phyloP scores from a whole-genome alignment of 2,113 vertebrate genomes.

The Sceloporus undulatus region DNA sequence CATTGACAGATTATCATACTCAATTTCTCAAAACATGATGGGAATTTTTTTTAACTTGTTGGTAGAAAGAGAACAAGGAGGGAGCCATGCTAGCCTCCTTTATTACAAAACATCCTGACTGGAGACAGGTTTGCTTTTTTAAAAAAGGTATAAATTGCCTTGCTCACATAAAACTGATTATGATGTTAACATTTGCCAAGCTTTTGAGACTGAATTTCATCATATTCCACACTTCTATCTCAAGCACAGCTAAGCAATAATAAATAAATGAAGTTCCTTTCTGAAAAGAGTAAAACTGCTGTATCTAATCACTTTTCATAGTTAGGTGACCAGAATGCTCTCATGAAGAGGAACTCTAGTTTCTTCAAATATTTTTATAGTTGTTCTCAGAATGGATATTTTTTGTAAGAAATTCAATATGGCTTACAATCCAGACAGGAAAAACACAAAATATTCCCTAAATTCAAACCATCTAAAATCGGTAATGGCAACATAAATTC shows the following conservation, averaged over 20 bases:
- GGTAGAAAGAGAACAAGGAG: too few relatives aligned
- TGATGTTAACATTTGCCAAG: background rate
- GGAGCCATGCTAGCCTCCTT: background rate
- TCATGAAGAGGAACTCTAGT: background rate
- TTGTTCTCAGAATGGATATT: background rate
- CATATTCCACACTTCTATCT: background rate
- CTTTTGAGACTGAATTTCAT: background rate
- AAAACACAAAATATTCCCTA: background rate
- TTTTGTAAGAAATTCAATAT: background rate
- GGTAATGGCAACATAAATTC: background rate
- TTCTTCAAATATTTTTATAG: background rate
- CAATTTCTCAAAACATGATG: too few relatives aligned
- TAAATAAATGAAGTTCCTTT: background rate
- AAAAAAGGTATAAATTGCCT: background rate
- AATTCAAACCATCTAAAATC: too few relatives aligned
- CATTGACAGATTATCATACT: too few relatives aligned
- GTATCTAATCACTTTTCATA: background rate
- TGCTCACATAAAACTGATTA: background rate
- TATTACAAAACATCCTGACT: background rate
- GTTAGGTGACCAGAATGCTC: background rate
- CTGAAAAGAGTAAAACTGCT: background rate
- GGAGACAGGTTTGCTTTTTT: background rate
- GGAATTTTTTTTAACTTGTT: too few relatives aligned
- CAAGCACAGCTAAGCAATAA: background rate
- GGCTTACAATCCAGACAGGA: background rate